Base-by-base conservation (phyloP, 2,797 vertebrate species). In the Tarsius wallacei region DNA sequence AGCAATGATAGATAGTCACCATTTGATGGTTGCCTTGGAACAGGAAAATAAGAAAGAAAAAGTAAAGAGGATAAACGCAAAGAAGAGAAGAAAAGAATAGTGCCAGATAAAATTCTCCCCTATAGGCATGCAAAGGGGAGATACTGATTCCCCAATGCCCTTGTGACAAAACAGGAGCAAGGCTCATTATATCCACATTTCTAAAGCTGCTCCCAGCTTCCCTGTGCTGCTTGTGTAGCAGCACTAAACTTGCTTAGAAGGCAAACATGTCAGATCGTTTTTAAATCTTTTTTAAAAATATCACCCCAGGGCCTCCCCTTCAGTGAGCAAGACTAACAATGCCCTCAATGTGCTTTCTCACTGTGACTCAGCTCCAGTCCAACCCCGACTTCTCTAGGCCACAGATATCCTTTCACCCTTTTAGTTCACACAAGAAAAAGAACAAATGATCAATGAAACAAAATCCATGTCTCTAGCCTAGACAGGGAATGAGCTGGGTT, bases 231-330 rank as follows among this genome's bases (percentile, higher is more conserved):
- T 61, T 64, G 21, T 49, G 2, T 22, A 81, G 47, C 66, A 84
- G 53, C 28, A 31, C 21, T 74, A 80, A 74, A 74, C 36, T 88
- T 89, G 61, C n/a, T 82, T 66, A 33, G 26, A 36, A 95, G 22
- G 81, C 47, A 87, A 95, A 93, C 15, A 64, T 76, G 49, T 86
- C 74, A 88, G 77, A 51, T 26, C 16, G 49, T 61, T 92, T 76
- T 57, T 70, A 94, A 96, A 70, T 83, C 61, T 78, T 90, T 66
- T 53, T 36, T 31, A 87, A 17, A 47, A 42, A 7, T 19, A 57
- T 49, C 42, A 87, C 49, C 9, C 68, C 5, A 94, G 70, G 61
- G 24, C 31, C 21, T 96, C 55, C 61, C 17, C 21, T 89, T 88
- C 78, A 77, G 36, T 31, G 17, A 42, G n/a, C 5, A 89, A 91